Conservation (phyloP, 2,888 invertebrate species). For the Chorisops tibialis region DNA sequence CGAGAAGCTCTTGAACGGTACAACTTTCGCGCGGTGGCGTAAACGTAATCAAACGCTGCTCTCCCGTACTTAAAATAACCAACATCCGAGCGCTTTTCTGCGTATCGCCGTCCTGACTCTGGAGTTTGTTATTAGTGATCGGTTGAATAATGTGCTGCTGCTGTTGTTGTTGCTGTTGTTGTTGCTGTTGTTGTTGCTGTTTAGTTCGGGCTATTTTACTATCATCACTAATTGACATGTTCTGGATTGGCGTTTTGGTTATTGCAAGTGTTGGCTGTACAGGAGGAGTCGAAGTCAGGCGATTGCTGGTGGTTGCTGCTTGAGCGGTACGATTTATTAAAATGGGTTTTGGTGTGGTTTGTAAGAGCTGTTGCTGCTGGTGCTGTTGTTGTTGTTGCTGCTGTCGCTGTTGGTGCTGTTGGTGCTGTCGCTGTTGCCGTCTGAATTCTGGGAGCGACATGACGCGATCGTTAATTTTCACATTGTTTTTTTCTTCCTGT, state of each 20-base stretch:
- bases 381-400: too few relatives aligned
- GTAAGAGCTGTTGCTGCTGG: slow-evolving; percentile 47
- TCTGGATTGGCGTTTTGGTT: background rate
- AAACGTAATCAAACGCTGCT: slow-evolving; percentile 78
- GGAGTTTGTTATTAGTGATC: slow-evolving; percentile 43
- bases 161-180: too few relatives aligned
- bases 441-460: slow-evolving; percentile 47
- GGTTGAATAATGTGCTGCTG: slow-evolving; percentile 52
- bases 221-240: background rate
- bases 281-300: slow-evolving; percentile 13
- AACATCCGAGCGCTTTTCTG: slow-evolving; percentile 71
- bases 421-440: slow-evolving; percentile 43
- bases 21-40: slow-evolving; percentile 78
- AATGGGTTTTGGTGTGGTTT: slow-evolving; percentile 44
- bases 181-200: too few relatives aligned
- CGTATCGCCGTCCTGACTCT: slow-evolving; percentile 43
- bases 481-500: slow-evolving; percentile 43
- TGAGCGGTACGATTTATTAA: slow-evolving; percentile 51
- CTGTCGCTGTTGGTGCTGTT: slow-evolving; percentile 42
- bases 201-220: slow-evolving; percentile 7
- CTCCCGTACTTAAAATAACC: slow-evolving; percentile 71
- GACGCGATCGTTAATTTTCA: slow-evolving; percentile 45
- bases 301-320: slow-evolving; percentile 39
- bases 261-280: background rate
- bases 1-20: slow-evolving; percentile 75